Base-by-base conservation (phyloP, 2,113 vertebrate species). In the Atherinomorus stipes region DNA sequence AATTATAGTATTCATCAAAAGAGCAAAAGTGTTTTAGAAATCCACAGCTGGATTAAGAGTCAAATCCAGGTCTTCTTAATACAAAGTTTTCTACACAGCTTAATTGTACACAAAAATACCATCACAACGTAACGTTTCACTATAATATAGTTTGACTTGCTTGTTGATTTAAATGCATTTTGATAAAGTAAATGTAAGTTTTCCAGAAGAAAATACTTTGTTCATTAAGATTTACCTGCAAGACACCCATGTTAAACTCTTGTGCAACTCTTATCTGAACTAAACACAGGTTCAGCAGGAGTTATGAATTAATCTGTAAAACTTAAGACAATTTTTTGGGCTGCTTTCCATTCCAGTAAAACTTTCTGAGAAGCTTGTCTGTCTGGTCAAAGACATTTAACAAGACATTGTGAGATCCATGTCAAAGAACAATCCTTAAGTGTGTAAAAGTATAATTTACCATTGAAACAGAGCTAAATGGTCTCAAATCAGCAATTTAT, bases 281-380 rank as follows among this genome's bases (percentile, higher is more conserved):
- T 45, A 65, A 77, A 56, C 26, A 65, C 3, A 34, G 56, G 73
- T 67, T 84, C 71, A 80, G 50, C 19, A 0, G 49, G 59, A 67
- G 80, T 80, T 77, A 77, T 38, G 44, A 42, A 77, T 73, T 85
- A 73, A 79, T 73, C 71, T 67, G 26, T 19, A 70, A n/a, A 49
- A 68, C 13, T 31, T 77, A 65, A 50, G 42, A 53, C 56, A 76
- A 49, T 28, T 65, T 64, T 56, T 74, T 47, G 56, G 72, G 76
- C 64, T n/a, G 18, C 22, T 44, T 78, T 68, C 42, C 68, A 21
- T 59, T 70, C 49, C 71, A 28, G 74, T 68, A 57, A 68, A 76
- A 70, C 60, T 22, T 64, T 71, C 52, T 69, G 57, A 64, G 54
- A 71, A 22, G 10, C n/a, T 78, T 61, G 45, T 61, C 50, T 83